Evolutionary conservation across 2,113 vertebrate genomes (phyloP).

Genomic region (Himantopus leucocephalus): DNA sequence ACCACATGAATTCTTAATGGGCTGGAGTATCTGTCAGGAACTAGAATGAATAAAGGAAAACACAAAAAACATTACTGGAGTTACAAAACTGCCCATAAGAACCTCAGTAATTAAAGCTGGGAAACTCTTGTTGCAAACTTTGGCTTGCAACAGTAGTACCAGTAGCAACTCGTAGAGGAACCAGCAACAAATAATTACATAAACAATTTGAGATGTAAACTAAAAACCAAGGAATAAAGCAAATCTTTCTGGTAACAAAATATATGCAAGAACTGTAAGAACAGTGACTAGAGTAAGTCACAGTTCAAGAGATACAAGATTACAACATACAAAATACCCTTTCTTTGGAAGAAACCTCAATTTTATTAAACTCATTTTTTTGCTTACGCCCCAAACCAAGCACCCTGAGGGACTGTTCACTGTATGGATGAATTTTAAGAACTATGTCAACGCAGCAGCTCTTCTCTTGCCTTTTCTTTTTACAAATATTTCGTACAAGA

Average conservation of each 20-base stretch:
- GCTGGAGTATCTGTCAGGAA: not conserved
- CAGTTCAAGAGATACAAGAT: not conserved
- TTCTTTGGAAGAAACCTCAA: not conserved
- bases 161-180: not conserved
- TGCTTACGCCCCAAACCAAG: not conserved
- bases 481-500: not conserved
- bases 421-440: not conserved
- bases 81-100: not conserved
- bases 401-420: not conserved
- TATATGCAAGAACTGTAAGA: not conserved
- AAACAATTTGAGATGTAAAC: not conserved
- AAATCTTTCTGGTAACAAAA: not conserved
- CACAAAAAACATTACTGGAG: not conserved
- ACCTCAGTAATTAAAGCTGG: not conserved
- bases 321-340: not conserved
- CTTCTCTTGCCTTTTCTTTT: not conserved
- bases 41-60: not conserved
- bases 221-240: not conserved
- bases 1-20: not conserved
- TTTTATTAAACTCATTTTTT: not conserved
- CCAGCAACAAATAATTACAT: not conserved
- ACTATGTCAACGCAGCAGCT: not conserved
- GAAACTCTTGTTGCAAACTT: not conserved
- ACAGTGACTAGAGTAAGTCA: not conserved
- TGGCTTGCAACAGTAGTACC: not conserved